phyloP scores from a whole-genome alignment of 2,888 invertebrate species.

The Hesperia comma region DNA sequence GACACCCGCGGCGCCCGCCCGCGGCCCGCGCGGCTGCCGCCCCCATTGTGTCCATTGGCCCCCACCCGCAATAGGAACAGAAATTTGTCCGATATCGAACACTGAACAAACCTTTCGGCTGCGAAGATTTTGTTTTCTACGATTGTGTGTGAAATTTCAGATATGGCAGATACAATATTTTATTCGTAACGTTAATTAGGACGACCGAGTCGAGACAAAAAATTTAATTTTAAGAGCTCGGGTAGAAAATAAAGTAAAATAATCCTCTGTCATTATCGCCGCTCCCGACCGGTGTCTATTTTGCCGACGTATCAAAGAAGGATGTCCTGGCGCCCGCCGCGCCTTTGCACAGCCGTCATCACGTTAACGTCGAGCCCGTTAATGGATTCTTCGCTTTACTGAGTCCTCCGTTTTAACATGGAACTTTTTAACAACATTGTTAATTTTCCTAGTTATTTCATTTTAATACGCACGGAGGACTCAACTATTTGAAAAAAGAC shows the following conservation, averaged over 20 bases:
- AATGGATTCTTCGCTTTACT: too few species aligned
- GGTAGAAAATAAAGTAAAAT: not conserved
- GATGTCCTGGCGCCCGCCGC: not conserved
- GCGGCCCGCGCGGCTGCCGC: not conserved
- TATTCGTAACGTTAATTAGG: too few species aligned
- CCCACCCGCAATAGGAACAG: constrained; percentile 2
- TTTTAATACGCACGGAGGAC: too few species aligned
- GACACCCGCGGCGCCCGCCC: constrained; percentile 48
- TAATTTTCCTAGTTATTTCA: too few species aligned
- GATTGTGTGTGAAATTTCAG: constrained; percentile 24
- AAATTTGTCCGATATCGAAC: constrained; percentile 15
- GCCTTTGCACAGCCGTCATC: not conserved
- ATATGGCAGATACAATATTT: not conserved
- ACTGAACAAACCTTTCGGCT: constrained; percentile 16
- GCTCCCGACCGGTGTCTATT: not conserved
- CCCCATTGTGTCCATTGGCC: constrained; percentile 12
- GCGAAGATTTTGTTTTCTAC: constrained; percentile 7
- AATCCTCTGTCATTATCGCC: not conserved
- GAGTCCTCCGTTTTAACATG: too few species aligned
- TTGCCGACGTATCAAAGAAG: constrained; percentile 3
- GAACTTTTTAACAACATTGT: too few species aligned
- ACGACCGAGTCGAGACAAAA: too few species aligned
- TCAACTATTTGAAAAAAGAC: not conserved
- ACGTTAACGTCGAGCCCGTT: too few species aligned
- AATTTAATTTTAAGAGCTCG: not conserved